Evolutionary conservation across 2,888 invertebrate genomes (phyloP), one percentile per base, ranked within the genome.

Genomic region (Xestoiulus laeticollis): DNA sequence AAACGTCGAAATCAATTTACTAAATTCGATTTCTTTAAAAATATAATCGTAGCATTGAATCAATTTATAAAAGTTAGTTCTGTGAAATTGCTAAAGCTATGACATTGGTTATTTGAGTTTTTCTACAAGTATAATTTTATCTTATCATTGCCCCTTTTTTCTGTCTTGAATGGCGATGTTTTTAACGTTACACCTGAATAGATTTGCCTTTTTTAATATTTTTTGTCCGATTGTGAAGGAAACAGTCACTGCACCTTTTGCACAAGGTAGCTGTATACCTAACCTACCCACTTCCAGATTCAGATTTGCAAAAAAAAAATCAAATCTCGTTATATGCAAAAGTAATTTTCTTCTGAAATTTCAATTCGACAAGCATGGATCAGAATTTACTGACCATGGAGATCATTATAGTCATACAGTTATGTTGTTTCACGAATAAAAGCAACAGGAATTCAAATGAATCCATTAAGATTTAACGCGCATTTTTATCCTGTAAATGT

Each of bases 191-290:
- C 48, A 48, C 16, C 48, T 48, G 48, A 48, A 48, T 48, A 48
- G 16, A 48, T 48, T 48, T 48, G 19, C 48, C 16, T 48, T 48
- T n/a, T 48, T 19, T 16, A 38, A 48, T 48, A 19, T 16, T 30
- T 78, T 32, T 78, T 78, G 14, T 68, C 22, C 22, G 22, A 16
- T 78, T 48, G 12, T 14, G 30, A 78, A 78, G 78, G 78, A 30
- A 78, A 30, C 78, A 78, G 78, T 32, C 78, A 78, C 78, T 78
- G 30, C 78, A 78, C 30, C 78, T 22, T 26, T 68, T 78, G n/a
- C 30, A 4, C 68, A 68, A 68, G 22, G 68, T 68, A 22, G 68
- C 22, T 78, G 30, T 78, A 48, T 14, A 32, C n/a, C n/a, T n/a
- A 30, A 32, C 30, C 78, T 32, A 78, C 78, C 14, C 78, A 78